Conservation (phyloP, 2,113 vertebrate genomes). For the sheep (Ovis aries) region ARS-UI_Ramb_v3.0 NC_056068.1:51741001-51741500, state of each 20-base stretch:
- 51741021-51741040: slow-evolving; percentile 5
- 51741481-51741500: slow-evolving; percentile 60
- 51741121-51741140: not conserved
- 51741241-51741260: not conserved
- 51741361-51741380: not conserved
- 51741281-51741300: slow-evolving; percentile 29
- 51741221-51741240: slow-evolving; percentile 40
- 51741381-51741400: not conserved
- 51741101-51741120: slow-evolving; percentile 13
- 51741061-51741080: not conserved
- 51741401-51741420: slow-evolving; percentile 5
- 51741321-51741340: slow-evolving; percentile 2
- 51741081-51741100: not conserved
- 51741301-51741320: not conserved
- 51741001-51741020: not conserved
- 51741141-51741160: not conserved
- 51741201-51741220: not conserved
- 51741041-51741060: slow-evolving; percentile 10
- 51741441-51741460: slow-evolving; percentile 22
- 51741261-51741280: slow-evolving; percentile 22
- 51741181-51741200: not conserved
- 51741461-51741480: slow-evolving; percentile 49
- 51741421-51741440: slow-evolving; percentile 36
- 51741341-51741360: not conserved
- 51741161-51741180: not conserved